Conservation (phyloP, 2,797 vertebrate genomes). For the Nannoperca obscura region DNA sequence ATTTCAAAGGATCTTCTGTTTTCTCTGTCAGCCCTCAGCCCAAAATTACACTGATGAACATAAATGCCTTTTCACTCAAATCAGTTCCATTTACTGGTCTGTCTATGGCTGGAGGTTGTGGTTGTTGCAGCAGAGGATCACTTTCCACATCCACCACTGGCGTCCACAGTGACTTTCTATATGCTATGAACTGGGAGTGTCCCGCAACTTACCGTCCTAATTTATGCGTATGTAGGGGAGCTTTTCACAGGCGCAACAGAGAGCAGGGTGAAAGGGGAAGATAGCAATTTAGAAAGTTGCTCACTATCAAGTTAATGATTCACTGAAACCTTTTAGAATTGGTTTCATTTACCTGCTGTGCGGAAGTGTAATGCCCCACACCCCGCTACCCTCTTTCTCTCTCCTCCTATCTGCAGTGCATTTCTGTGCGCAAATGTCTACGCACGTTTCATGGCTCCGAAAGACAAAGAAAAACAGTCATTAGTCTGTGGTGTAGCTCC, state of each 20-base stretch:
- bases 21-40: not conserved
- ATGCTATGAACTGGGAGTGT: conserved; percentile 73
- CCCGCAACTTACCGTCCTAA: conserved; percentile 50
- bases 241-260: conserved; percentile 37
- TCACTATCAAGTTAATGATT: not conserved
- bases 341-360: conserved; percentile 35
- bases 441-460: conserved; percentile 59
- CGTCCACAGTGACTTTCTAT: conserved; percentile 65
- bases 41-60: not conserved
- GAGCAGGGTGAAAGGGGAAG: conserved; percentile 3
- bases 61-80: not conserved
- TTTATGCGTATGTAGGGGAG: conserved; percentile 53
- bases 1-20: not conserved
- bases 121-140: conserved; percentile 34
- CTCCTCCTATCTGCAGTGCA: conserved; percentile 66
- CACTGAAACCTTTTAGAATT: not conserved
- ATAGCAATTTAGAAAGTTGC: conserved; percentile 50
- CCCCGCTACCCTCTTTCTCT: conserved; percentile 37
- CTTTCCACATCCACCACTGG: conserved; percentile 43
- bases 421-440: conserved; percentile 75
- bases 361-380: conserved; percentile 55
- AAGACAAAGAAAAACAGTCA: conserved; percentile 74
- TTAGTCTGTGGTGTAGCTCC: conserved; percentile 31
- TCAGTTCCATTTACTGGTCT: not conserved
- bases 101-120: not conserved